Conservation (phyloP, 2,113 vertebrate species). For the Isurus oxyrinchus region DNA sequence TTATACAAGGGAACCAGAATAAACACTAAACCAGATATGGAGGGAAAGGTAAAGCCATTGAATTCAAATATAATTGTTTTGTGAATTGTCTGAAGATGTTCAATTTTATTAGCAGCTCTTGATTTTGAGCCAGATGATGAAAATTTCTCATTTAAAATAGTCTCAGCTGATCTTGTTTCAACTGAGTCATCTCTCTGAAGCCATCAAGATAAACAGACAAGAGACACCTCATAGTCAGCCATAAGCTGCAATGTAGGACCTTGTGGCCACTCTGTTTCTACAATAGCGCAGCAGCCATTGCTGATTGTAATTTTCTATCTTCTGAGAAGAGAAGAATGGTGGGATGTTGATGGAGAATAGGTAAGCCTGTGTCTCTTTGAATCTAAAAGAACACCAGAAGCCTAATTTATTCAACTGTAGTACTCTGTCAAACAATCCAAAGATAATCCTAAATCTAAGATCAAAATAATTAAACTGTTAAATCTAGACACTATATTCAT, state of each 20-base stretch:
- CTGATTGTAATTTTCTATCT: not conserved
- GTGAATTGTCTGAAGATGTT: not conserved
- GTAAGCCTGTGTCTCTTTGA: not conserved
- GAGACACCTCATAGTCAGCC: not conserved
- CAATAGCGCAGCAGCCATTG: not conserved
- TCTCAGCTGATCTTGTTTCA: not conserved
- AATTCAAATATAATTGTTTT: not conserved
- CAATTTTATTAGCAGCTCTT: not conserved
- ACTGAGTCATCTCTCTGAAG: not conserved
- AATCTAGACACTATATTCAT: not conserved
- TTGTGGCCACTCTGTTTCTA: not conserved
- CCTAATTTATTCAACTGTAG: not conserved
- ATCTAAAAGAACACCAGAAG: not conserved
- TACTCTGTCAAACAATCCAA: not conserved
- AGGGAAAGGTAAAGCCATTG: not conserved
- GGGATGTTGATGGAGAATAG: not conserved
- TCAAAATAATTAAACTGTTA: not conserved
- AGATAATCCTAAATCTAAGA: not conserved
- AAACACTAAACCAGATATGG: not conserved
- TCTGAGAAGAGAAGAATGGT: not conserved
- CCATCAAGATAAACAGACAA: not conserved
- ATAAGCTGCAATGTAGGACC: not conserved
- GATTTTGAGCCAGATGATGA: not conserved
- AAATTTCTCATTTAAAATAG: not conserved
- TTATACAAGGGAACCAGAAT: not conserved